Evolutionary conservation across 2,888 invertebrate species (phyloP).

Genomic region (Andricus curvator): DNA sequence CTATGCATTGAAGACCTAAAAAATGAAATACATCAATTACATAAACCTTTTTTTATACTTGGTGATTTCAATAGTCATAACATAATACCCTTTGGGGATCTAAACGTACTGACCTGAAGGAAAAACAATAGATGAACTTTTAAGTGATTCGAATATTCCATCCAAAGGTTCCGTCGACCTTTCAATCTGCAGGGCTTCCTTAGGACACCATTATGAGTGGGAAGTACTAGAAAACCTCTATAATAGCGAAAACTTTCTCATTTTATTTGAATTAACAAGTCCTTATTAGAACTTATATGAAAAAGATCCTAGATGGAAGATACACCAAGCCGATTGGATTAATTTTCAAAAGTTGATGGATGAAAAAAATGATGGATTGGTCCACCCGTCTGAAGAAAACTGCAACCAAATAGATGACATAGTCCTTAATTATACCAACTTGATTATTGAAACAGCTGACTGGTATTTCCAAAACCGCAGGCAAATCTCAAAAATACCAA

Average conservation of each 20-base stretch:
- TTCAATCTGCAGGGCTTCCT: too few relatives aligned
- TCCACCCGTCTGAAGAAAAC: neutral
- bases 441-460: too few relatives aligned
- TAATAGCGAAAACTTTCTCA: slow-evolving; percentile 56
- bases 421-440: too few relatives aligned
- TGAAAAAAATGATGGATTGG: slow-evolving; percentile 8
- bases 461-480: too few relatives aligned
- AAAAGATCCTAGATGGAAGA: slow-evolving; percentile 50
- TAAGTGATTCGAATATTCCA: too few relatives aligned
- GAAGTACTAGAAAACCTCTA: slow-evolving; percentile 23
- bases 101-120: slow-evolving; percentile 50
- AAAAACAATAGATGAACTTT: slow-evolving; percentile 15
- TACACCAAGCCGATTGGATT: slow-evolving; percentile 53
- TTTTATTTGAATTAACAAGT: slow-evolving; percentile 42
- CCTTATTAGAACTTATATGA: neutral
- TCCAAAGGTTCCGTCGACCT: too few relatives aligned
- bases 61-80: slow-evolving; percentile 59
- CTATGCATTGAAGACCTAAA: slow-evolving; percentile 8
- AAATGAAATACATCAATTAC: slow-evolving; percentile 12
- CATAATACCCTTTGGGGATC: slow-evolving; percentile 55
- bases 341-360: slow-evolving; percentile 40
- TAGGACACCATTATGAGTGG: neutral
- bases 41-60: slow-evolving; percentile 52
- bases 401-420: slow-evolving; percentile 33
- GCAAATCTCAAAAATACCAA: too few relatives aligned